Base-by-base conservation (phyloP, 2,797 vertebrate genomes). In the Triplophysa yarkandensis region DNA sequence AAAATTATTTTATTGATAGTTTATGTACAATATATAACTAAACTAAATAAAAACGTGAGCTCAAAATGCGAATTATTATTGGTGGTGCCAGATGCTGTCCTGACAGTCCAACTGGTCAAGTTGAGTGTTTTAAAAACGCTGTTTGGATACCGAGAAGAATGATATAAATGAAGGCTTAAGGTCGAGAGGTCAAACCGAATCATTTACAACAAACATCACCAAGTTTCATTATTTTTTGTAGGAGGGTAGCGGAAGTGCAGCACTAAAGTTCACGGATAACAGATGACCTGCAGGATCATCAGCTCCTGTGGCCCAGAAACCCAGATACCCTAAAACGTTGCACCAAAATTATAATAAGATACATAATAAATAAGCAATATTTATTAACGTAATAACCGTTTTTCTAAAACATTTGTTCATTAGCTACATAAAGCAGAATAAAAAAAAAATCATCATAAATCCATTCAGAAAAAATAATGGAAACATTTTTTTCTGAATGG, bases 181-280 rank as follows among this genome's bases (percentile, higher is more conserved):
- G 93, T 91, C 89, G 83, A 88, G 83, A 91, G 95, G 95, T 96
- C 95, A 97, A 85, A 84, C 81, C 43, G 89, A 95, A 95, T 94
- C 91, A 95, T 97, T 96, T 93, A 93, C 92, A 95, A 95, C 50
- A 94, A 87, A 93, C 92, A 95, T 93, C 93, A 91, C 88, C 90
- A 95, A 93, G 89, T 94, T 96, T 92, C 92, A 95, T 95, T 95
- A 94, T 95, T 96, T 94, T 92, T 85, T 83, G 86, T 87, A 85
- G 28, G 87, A 93, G 92, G 86, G 84, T 86, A 89, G 87, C 92
- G 85, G 87, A 92, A 87, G 91, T 93, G 93, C 87, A 94, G 93
- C 87, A 92, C 93, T 92, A 93, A 95, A 94, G 94, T 95, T 95
- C 90, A 94, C 71, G 84, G 87, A 90, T 88, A 88, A 88, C 84